Conservation (phyloP, 2,113 vertebrate species). For the Mobula hypostoma region DNA sequence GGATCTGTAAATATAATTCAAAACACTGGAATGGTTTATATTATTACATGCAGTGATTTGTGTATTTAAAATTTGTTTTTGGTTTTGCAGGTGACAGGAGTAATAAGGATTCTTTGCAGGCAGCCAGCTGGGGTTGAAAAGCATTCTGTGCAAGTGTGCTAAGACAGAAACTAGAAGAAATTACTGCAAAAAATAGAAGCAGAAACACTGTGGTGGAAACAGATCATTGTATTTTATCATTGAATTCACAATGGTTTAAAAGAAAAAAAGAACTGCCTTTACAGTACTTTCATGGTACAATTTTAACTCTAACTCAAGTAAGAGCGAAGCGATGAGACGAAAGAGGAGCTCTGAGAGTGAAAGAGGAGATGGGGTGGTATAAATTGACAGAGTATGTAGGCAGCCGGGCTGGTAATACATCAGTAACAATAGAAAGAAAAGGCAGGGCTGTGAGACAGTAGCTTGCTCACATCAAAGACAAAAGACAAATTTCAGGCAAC, state of each 20-base stretch:
- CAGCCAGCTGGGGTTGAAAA: not conserved
- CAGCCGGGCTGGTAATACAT: constrained; percentile 12
- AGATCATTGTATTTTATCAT: not conserved
- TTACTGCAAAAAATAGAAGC: not conserved
- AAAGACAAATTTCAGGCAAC: constrained; percentile 1
- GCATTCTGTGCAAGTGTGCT: not conserved
- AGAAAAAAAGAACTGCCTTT: not conserved
- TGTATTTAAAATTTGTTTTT: constrained; percentile 26
- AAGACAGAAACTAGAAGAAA: not conserved
- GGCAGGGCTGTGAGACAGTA: not conserved
- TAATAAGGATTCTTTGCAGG: constrained; percentile 7
- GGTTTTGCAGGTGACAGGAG: not conserved
- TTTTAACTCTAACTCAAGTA: not conserved
- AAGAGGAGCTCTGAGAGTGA: not conserved
- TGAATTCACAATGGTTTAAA: not conserved
- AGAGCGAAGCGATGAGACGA: not conserved
- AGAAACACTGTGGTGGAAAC: not conserved
- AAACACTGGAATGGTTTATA: not conserved
- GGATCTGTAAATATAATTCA: not conserved
- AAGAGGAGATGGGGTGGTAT: not conserved
- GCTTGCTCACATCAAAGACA: not conserved
- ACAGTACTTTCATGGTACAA: not conserved
- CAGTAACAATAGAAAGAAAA: constrained; percentile 6
- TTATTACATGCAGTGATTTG: not conserved
- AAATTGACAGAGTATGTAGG: not conserved